These are phyloP conservation scores for Pantherophis guttatus DNA, from an alignment of 2,113 vertebrate species.

Conservation along the genomic window DNA sequence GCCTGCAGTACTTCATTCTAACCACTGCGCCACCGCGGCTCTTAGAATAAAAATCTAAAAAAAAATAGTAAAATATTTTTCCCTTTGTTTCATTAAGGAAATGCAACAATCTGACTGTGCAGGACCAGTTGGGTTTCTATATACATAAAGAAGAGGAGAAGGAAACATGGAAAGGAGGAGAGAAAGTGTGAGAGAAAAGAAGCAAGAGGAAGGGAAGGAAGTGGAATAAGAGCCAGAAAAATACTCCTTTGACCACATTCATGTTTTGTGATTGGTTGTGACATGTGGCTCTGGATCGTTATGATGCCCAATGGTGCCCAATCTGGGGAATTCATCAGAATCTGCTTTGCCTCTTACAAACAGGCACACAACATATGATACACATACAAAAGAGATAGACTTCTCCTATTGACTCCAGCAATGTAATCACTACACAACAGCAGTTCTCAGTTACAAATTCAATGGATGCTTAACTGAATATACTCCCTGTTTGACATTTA, in stretches of 20 bases:
- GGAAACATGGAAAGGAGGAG: not conserved
- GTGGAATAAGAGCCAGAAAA: not conserved
- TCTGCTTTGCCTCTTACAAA: not conserved
- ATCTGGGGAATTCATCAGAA: not conserved
- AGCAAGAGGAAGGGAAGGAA: not conserved
- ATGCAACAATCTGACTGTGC: not conserved
- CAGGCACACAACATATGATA: not conserved
- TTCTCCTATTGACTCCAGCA: not conserved
- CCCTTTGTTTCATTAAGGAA: not conserved
- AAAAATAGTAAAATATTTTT: too few relatives aligned
- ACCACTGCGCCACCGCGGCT: too few relatives aligned
- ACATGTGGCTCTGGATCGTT: not conserved
- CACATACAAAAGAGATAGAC: too few relatives aligned
- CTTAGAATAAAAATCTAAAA: too few relatives aligned
- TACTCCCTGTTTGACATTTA: not conserved
- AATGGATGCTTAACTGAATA: not conserved
- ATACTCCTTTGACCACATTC: not conserved
- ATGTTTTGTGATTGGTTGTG: not conserved
- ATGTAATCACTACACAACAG: not conserved
- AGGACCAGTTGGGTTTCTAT: not conserved
- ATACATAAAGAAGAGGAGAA: not conserved
- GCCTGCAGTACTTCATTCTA: too few relatives aligned
- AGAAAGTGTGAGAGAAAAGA: not conserved
- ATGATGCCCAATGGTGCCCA: not conserved
- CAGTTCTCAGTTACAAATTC: not conserved